Conservation (phyloP, 1,140 invertebrate species). For the Forficula auricularia region DNA sequence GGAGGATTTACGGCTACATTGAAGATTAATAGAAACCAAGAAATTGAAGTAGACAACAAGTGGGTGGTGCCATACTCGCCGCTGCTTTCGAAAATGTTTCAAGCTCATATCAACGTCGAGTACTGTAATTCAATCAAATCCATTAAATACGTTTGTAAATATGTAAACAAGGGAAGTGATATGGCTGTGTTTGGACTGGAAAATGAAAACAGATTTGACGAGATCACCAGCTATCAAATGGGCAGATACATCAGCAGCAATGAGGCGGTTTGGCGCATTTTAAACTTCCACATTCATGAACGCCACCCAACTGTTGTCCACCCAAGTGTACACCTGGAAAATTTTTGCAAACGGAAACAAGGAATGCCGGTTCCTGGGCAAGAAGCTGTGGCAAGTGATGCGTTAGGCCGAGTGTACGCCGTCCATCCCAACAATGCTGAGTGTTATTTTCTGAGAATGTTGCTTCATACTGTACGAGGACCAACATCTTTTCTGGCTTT, state of each 20-base stretch:
- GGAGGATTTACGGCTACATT: constrained; percentile 10
- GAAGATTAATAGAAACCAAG: constrained; percentile 1
- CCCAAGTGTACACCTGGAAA: constrained; percentile 30
- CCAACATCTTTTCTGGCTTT: constrained; percentile 16
- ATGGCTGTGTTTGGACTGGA: constrained; percentile 21
- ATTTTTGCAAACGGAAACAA: too few relatives aligned
- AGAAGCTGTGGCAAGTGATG: constrained; percentile 24
- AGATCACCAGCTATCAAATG: constrained; percentile 9
- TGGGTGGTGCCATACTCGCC: constrained; percentile 26
- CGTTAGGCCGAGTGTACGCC: constrained; percentile 22
- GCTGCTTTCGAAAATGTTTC: constrained; percentile 20
- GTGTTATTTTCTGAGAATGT: constrained; percentile 25
- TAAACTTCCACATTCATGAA: constrained; percentile 26
- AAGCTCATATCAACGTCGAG: constrained; percentile 26
- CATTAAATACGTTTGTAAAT: constrained; percentile 25
- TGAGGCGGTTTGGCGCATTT: constrained; percentile 24
- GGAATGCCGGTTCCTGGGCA: too few relatives aligned
- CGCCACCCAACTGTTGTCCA: constrained; percentile 23
- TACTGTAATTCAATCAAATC: constrained; percentile 22
- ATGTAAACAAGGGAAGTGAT: constrained; percentile 27
- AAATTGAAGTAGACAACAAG: constrained; percentile 18
- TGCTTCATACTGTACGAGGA: constrained; percentile 26
- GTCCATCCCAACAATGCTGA: constrained; percentile 24
- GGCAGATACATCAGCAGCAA: constrained; percentile 17
- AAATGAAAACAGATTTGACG: constrained; percentile 4